Conservation (phyloP, 2,888 invertebrate species). For the Athetis lepigone region DNA sequence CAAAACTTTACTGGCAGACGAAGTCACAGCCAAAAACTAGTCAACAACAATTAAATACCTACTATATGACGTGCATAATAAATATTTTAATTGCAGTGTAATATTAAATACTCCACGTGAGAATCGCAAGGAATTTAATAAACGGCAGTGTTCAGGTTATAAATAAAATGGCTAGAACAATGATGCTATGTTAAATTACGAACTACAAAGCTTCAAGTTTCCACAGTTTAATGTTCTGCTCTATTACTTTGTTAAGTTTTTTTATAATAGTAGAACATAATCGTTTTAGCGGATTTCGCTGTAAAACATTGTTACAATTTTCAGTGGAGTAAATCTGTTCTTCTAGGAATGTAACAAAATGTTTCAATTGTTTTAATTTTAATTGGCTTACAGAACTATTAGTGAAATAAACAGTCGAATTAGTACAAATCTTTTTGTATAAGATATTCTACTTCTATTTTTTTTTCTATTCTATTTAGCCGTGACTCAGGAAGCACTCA, state of each 20-base stretch:
- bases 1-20: too few relatives aligned
- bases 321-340: not conserved
- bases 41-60: constrained; percentile 17
- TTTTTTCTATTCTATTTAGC: too few relatives aligned
- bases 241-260: constrained; percentile 9
- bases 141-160: constrained; percentile 24
- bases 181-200: constrained; percentile 28
- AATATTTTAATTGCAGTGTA: constrained; percentile 20
- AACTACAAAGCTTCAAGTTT: constrained; percentile 4
- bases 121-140: constrained; percentile 52
- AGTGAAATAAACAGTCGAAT: too few relatives aligned
- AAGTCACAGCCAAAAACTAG: constrained; percentile 9
- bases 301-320: constrained; percentile 4
- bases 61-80: constrained; percentile 18
- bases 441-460: too few relatives aligned
- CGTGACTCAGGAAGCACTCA: too few relatives aligned
- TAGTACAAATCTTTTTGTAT: too few relatives aligned
- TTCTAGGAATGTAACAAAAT: not conserved
- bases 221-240: constrained; percentile 8
- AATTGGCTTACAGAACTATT: too few relatives aligned
- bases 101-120: constrained; percentile 43
- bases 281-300: not conserved
- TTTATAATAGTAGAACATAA: not conserved
- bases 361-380: not conserved
- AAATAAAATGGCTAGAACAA: constrained; percentile 45